Evolutionary conservation across 2,113 vertebrate genomes (phyloP), one percentile per base, ranked within the genome.

Genomic region (Coreoperca whiteheadi): DNA sequence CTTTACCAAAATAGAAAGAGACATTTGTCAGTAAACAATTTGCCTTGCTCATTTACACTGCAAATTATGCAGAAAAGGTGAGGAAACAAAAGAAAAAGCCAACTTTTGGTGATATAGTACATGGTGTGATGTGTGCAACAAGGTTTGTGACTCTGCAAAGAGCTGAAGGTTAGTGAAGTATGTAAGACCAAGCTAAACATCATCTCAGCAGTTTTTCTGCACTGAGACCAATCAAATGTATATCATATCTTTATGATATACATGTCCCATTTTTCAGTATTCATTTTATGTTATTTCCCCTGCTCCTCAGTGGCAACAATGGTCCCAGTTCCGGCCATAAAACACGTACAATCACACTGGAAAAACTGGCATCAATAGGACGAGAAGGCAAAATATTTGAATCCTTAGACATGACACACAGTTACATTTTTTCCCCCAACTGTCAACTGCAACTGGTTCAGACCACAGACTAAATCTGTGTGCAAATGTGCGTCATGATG

Each of bases 131-230:
- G 46, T 56, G 15, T n/a, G 8, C n/a, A 61, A 18, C 11, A 61
- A 41, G 21, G 16, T 43, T 10, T 56, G 16, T 65, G 41, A 43
- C 34, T 32, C 37, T 25, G 60, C 34, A 76, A 39, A 77, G 30
- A 20, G 43, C 43, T 79, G 28, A 59, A 60, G 30, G 53, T 50
- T 30, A 51, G 66, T 71, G 43, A 54, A 30, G n/a, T 54, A 34
- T 61, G 16, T 20, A 7, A 20, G 21, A 73, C 50, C 18, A 34
- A 63, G 12, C 12, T 46, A 72, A 48, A 63, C 20, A 1, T 79
- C 57, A 32, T 46, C 14, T 34, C 59, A 21, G 28, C 46, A 46
- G 50, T 37, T 65, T 6, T 64, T 32, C 59, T 72, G 20, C 25
- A 54, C 6, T 34, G 25, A 64, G 32, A 54, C 15, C 6, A 8